Evolutionary conservation across 2,888 invertebrate genomes (phyloP), one percentile per base, ranked within the genome.

Genomic region (Penaeus monodon): DNA sequence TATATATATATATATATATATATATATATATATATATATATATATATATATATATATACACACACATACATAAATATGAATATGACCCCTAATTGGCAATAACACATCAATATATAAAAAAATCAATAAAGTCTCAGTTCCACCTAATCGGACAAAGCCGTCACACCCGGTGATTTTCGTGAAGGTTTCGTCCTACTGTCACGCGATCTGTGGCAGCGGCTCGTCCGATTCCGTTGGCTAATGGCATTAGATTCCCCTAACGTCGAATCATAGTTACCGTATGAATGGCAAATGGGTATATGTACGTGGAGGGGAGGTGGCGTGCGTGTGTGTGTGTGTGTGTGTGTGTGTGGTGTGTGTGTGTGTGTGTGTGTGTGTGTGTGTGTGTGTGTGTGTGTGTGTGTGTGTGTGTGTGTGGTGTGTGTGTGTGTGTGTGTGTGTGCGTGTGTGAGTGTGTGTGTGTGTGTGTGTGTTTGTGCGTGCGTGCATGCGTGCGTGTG

Each of bases 261-360:
- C 33, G 33, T 33, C 33, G 33, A 33, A 33, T 33, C 3, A 33
- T 33, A 33, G 33, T 33, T 33, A 33, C 33, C 33, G 33, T 33
- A 33, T 3, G 33, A 33, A 33, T 33, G 33, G 33, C 3, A 33
- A 33, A 33, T 68, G 68, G 8, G 68, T 68, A 17, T 68, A 24
- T 68, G 68, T 68, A 24, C 22, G 68, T 68, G 68, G 8, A 10
- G 8, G 68, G 8, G 68, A 12, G 8, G 8, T 4, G 10, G 68
- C 22, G 68, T 68, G 68, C 2, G 68, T 68, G 68, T 68, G 68
- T 17, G 68, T 68, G 68, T 68, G 24, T 68, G 68, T 68, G 68
- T 68, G 68, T 17, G 68, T 68, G 68, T 68, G 68, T 17, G 68
- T 68, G 68, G 68, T 68, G 29, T 68, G 29, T 68, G 29, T 68